A percentile compares a stretch with the other conserved stretches of the same genome.
These are phyloP conservation scores for Petrocephalus microphthalmus DNA, from an alignment of 2,113 vertebrate species.

Conservation along the genomic window DNA sequence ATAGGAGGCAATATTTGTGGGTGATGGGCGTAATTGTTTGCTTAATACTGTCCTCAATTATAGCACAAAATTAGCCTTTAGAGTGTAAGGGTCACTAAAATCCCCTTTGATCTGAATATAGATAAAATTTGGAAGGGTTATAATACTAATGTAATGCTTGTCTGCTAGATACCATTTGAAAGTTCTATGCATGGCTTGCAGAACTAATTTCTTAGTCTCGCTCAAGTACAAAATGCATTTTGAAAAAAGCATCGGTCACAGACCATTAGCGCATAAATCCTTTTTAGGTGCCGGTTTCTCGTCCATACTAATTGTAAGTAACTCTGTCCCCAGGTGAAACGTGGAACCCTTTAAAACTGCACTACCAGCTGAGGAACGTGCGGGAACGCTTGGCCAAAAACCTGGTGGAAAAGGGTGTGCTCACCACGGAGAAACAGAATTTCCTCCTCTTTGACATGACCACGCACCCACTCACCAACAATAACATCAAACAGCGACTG, in stretches of 20 bases:
- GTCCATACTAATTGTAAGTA: background rate
- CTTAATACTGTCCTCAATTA: too few species aligned
- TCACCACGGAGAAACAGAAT: constrained; percentile 98
- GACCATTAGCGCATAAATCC: background rate
- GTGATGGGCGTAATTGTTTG: background rate
- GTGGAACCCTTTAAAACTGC: constrained; percentile 93
- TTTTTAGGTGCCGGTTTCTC: background rate
- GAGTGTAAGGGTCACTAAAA: too few species aligned
- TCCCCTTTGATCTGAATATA: too few species aligned
- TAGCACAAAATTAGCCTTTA: too few species aligned
- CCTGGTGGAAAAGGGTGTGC: constrained; percentile 92
- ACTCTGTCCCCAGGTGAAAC: constrained; percentile 74
- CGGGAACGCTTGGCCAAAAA: constrained; percentile 91
- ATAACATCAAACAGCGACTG: constrained; percentile 87
- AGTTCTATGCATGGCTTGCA: too few species aligned
- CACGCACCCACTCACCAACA: constrained; percentile 93
- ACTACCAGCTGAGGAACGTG: constrained; percentile 92
- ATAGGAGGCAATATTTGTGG: background rate
- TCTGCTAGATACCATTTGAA: too few species aligned
- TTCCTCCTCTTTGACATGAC: constrained; percentile 98
- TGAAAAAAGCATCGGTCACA: background rate
- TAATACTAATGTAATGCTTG: too few species aligned
- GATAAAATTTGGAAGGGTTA: too few species aligned
- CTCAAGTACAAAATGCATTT: background rate
- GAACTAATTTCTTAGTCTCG: background rate